Percentiles rank a stretch among this genome's conserved stretches.
These are phyloP conservation scores for Oophaga pumilio DNA, from an alignment of 2,113 vertebrate species.

Conservation along the genomic window DNA sequence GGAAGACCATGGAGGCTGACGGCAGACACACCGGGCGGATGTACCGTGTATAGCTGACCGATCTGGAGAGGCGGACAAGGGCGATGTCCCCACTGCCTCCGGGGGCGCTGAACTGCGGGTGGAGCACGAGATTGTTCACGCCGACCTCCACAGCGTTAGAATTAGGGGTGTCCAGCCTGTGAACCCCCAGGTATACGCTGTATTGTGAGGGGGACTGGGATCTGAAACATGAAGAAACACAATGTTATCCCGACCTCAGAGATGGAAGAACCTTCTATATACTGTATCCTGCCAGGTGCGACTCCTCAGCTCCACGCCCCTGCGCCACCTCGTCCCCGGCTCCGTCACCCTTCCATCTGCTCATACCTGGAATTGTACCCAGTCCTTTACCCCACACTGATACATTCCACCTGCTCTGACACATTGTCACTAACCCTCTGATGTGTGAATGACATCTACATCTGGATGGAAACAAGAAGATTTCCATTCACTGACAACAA, in stretches of 20 bases:
- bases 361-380: too few species aligned
- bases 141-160: conserved; percentile 78
- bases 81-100: conserved; percentile 87
- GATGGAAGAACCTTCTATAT: too few species aligned
- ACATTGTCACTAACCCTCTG: too few species aligned
- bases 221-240: neutral
- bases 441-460: too few species aligned
- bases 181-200: conserved; percentile 80
- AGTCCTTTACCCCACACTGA: too few species aligned
- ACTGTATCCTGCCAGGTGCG: too few species aligned
- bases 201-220: neutral
- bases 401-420: too few species aligned
- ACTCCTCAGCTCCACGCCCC: too few species aligned
- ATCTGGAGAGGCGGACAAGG: conserved; percentile 82
- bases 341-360: too few species aligned
- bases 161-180: conserved; percentile 73
- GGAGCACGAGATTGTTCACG: conserved; percentile 79
- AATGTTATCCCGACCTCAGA: neutral
- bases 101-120: conserved; percentile 84
- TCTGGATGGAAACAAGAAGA: too few species aligned
- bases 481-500: too few species aligned
- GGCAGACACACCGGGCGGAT: conserved; percentile 86
- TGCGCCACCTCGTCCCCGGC: too few species aligned
- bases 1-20: conserved; percentile 78
- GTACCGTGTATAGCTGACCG: conserved; percentile 69